Percentiles rank a stretch among this genome's conserved stretches.
These are phyloP conservation scores for Rhagoletis zephyria DNA, from an alignment of 1,140 invertebrate genomes.

Conservation along the genomic window DNA sequence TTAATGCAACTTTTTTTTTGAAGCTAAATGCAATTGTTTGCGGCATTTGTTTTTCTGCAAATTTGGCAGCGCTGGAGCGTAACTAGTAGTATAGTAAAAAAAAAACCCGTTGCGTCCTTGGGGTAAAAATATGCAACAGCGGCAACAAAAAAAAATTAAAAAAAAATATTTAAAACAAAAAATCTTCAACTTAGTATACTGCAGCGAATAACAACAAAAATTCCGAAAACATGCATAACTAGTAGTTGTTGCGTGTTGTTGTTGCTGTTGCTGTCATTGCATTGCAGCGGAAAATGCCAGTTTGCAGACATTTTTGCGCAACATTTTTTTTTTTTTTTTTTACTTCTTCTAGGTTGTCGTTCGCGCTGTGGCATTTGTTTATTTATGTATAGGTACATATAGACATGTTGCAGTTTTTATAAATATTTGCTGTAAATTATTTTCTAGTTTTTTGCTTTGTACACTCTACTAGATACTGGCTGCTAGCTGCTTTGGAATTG, in stretches of 20 bases:
- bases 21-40: conserved; percentile 4
- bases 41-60: conserved; percentile 3
- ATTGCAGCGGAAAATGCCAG: conserved; percentile 17
- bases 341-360: not conserved
- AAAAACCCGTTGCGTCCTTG: conserved; percentile 21
- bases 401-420: not conserved
- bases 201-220: not conserved
- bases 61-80: conserved; percentile 31
- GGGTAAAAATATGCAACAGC: conserved; percentile 31
- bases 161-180: not conserved
- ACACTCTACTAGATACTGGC: not conserved
- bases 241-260: not conserved
- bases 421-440: not conserved
- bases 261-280: conserved; percentile 2
- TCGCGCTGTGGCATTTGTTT: not conserved
- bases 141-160: not conserved
- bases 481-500: not conserved
- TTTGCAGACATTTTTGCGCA: not conserved
- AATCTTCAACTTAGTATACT: not conserved
- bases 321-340: not conserved
- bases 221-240: not conserved
- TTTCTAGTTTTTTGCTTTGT: not conserved
- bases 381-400: not conserved
- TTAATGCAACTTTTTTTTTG: not conserved
- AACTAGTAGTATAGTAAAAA: not conserved